Evolutionary conservation across 2,797 vertebrate genomes (phyloP).

Genomic region (Pachyuromys duprasi): DNA sequence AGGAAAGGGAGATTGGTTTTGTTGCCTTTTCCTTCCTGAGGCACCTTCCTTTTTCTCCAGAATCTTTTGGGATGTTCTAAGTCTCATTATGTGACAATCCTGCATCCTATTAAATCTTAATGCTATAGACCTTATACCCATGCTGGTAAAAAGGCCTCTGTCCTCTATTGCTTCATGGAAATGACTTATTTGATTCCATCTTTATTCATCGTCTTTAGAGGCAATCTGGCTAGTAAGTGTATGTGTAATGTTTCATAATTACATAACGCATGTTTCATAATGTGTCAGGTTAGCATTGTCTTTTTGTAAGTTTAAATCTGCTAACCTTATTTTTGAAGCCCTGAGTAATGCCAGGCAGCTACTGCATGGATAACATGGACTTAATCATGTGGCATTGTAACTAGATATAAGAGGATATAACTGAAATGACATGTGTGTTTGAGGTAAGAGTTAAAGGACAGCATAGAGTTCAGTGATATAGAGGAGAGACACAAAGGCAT

Average conservation of each 20-base stretch:
- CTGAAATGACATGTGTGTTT: slow-evolving; percentile 13
- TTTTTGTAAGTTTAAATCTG: slow-evolving; percentile 37
- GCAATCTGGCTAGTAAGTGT: not conserved
- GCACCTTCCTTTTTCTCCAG: not conserved
- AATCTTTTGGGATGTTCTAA: not conserved
- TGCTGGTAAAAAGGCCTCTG: not conserved
- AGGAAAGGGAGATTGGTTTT: slow-evolving; percentile 28
- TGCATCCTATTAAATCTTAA: not conserved
- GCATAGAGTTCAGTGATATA: not conserved
- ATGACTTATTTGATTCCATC: not conserved
- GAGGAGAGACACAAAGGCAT: not conserved
- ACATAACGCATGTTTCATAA: slow-evolving; percentile 51
- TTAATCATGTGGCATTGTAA: not conserved
- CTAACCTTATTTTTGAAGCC: slow-evolving; percentile 19
- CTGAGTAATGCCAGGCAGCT: not conserved
- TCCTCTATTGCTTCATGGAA: not conserved
- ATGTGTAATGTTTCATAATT: slow-evolving; percentile 30
- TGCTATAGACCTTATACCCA: not conserved
- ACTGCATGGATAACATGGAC: not conserved
- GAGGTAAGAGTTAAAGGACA: slow-evolving; percentile 18
- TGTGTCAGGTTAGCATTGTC: not conserved
- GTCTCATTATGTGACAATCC: not conserved
- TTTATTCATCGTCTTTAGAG: slow-evolving; percentile 3
- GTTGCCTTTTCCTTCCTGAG: not conserved
- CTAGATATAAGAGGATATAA: not conserved